Percentiles rank a stretch among this genome's conserved stretches.
Conservation (phyloP, 2,888 invertebrate genomes). For the Slavum lentiscoides region DNA sequence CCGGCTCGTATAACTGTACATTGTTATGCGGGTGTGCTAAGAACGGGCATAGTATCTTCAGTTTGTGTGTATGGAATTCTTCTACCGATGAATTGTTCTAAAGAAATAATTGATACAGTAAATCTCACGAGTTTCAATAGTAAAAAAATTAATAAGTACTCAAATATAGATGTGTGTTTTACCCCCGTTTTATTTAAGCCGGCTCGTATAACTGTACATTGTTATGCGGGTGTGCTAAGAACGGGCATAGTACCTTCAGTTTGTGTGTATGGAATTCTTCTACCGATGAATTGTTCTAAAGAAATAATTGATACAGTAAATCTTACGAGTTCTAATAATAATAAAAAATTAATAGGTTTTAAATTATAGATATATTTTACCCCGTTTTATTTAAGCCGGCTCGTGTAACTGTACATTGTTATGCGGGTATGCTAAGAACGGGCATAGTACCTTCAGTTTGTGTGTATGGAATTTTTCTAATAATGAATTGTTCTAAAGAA, state of each 20-base stretch:
- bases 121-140: no score
- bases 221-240: conserved; percentile 22
- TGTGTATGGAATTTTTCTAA: neutral
- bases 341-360: neutral
- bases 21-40: conserved; percentile 33
- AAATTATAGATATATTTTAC: neutral
- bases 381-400: neutral
- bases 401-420: neutral
- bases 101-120: conserved; percentile 19
- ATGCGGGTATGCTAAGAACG: neutral
- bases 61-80: conserved; percentile 43
- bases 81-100: conserved; percentile 33
- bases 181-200: conserved; percentile 44
- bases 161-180: conserved; percentile 30
- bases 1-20: conserved; percentile 10
- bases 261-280: conserved; percentile 44
- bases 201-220: conserved; percentile 11
- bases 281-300: conserved; percentile 32
- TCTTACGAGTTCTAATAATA: no score
- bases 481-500: neutral
- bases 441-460: neutral
- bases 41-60: conserved; percentile 20
- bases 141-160: neutral
- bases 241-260: conserved; percentile 14
- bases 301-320: conserved; percentile 10